Percentiles rank a stretch among this genome's conserved stretches.
Evolutionary conservation across 2,888 invertebrate genomes (phyloP).

Genomic region (Acleris laterana): DNA sequence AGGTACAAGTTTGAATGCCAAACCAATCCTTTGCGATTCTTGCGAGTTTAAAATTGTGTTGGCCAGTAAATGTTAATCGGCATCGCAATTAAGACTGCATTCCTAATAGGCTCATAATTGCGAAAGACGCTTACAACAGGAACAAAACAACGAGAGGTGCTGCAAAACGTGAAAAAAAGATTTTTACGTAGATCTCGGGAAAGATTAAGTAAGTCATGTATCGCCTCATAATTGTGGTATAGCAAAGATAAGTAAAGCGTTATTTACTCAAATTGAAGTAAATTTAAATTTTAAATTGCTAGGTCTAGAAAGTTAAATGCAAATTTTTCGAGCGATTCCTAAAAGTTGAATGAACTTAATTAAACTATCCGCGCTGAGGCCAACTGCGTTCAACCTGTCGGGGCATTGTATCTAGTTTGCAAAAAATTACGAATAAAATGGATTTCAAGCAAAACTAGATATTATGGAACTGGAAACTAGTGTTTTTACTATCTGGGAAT

Average conservation of each 20-base stretch:
- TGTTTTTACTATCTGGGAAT: no score
- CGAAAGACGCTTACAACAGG: conserved; percentile 1
- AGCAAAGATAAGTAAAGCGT: no score
- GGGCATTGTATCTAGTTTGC: conserved; percentile 51
- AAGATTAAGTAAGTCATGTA: conserved; percentile 8
- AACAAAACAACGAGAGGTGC: conserved; percentile 15
- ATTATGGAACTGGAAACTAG: no score
- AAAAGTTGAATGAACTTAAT: conserved; percentile 74
- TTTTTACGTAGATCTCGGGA: conserved; percentile 18
- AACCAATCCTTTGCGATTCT: not conserved
- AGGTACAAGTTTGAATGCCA: not conserved
- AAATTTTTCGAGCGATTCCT: conserved; percentile 39
- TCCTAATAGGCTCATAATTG: conserved; percentile 41
- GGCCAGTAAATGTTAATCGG: not conserved
- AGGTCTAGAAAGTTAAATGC: conserved; percentile 16
- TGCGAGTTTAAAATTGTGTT: not conserved
- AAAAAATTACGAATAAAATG: conserved; percentile 14
- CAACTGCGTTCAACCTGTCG: conserved; percentile 54
- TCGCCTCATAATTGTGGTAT: not conserved
- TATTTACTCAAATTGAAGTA: not conserved
- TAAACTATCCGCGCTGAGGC: conserved; percentile 51
- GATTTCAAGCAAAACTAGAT: no score
- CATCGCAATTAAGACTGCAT: conserved; percentile 41
- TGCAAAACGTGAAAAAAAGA: conserved; percentile 13
- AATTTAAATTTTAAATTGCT: not conserved